Evolutionary conservation across 2,113 vertebrate species (phyloP).

Genomic region (Irena cyanogastra): DNA sequence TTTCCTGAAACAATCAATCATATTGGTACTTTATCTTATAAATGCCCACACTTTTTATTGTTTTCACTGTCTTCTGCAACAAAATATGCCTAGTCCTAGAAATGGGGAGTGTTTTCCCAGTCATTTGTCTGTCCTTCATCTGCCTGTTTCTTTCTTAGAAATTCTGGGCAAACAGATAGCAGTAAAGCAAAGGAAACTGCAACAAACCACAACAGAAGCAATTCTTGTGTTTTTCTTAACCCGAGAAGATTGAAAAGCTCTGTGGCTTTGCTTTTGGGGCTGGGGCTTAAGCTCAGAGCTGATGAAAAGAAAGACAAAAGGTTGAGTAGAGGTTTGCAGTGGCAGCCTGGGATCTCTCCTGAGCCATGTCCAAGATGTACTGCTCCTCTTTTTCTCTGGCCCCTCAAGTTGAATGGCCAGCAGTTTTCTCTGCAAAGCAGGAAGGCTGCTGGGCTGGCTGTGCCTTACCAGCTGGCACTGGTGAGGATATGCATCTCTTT

Average conservation of each 20-base stretch:
- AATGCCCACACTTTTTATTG: background rate
- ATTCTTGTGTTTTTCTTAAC: background rate
- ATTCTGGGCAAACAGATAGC: background rate
- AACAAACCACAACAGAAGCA: background rate
- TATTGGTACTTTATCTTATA: background rate
- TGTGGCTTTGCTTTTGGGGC: background rate
- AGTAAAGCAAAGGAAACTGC: background rate
- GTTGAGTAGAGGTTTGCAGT: background rate
- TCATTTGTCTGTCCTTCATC: background rate
- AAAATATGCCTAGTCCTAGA: background rate
- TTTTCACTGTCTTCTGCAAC: background rate
- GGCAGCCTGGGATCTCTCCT: background rate
- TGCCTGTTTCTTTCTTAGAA: background rate
- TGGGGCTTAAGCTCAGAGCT: background rate
- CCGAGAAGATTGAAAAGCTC: background rate
- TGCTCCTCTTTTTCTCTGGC: background rate
- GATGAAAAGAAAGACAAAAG: background rate
- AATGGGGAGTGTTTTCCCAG: background rate
- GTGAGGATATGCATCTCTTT: background rate
- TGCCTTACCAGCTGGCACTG: background rate
- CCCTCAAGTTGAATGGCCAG: background rate
- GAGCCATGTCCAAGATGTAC: background rate
- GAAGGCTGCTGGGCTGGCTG: background rate
- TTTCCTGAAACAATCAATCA: background rate
- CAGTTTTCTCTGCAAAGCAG: background rate